phyloP scores from a whole-genome alignment of 92 coral and sea anemone species.

The Porites evermanni region DNA sequence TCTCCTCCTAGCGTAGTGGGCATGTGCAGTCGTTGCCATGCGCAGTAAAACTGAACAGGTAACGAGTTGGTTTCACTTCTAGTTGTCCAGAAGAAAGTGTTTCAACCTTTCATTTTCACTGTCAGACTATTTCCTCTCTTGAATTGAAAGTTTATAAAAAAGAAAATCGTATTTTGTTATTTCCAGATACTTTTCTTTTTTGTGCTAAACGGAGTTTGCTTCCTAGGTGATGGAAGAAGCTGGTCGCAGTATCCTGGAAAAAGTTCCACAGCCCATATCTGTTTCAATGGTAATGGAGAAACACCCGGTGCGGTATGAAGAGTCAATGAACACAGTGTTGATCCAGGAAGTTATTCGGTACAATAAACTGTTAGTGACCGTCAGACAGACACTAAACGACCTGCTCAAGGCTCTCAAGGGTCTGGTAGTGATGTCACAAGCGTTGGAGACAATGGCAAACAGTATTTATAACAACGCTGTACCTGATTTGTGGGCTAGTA shows the following conservation, averaged over 20 bases:
- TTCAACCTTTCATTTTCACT: too few relatives aligned
- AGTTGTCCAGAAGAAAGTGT: too few relatives aligned
- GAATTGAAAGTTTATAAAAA: too few relatives aligned
- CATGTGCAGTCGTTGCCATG: too few relatives aligned
- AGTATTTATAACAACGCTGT: constrained; percentile 92
- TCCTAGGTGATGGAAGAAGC: constrained; percentile 94
- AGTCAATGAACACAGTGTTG: constrained; percentile 97
- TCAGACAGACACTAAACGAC: constrained; percentile 90
- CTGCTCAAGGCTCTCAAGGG: constrained; percentile 98
- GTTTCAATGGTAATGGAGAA: constrained; percentile 92
- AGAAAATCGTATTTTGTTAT: too few relatives aligned
- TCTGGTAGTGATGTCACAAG: constrained; percentile 98
- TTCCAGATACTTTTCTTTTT: background rate
- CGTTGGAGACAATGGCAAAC: constrained; percentile 98
- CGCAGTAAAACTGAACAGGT: too few relatives aligned
- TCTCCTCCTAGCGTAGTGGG: too few relatives aligned
- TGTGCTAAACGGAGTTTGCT: background rate
- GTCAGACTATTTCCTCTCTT: too few relatives aligned
- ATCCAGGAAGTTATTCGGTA: constrained; percentile 98
- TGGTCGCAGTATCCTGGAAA: constrained; percentile 89
- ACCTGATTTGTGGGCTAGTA: constrained; percentile 98
- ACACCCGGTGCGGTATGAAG: constrained; percentile 97
- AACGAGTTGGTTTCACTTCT: too few relatives aligned
- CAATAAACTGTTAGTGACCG: constrained; percentile 83
- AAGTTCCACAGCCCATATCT: constrained; percentile 92